phyloP scores from a whole-genome alignment of 1,140 invertebrate species.

The Phthorimaea operculella region DNA sequence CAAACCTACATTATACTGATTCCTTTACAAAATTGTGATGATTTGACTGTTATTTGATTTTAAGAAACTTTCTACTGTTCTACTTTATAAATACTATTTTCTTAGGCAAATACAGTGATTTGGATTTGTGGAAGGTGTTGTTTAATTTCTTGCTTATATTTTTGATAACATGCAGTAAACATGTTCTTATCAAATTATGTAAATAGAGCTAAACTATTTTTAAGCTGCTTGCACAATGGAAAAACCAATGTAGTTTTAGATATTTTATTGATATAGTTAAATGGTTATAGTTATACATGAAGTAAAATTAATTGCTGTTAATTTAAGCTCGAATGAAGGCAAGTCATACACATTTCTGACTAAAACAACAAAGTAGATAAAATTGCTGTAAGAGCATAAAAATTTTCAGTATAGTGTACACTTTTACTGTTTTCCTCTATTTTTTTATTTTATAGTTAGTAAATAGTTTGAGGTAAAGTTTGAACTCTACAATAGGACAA shows the following conservation, averaged over 20 bases:
- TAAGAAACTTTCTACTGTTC: slow-evolving; percentile 27
- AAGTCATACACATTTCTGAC: slow-evolving; percentile 18
- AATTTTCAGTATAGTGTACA: too few species aligned
- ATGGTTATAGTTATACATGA: neutral
- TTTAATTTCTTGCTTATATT: slow-evolving; percentile 17
- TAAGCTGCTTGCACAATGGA: too few species aligned
- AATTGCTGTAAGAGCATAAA: neutral
- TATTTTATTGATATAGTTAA: too few species aligned
- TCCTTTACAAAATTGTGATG: slow-evolving; percentile 23
- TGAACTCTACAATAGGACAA: too few species aligned
- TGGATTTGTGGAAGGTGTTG: slow-evolving; percentile 23
- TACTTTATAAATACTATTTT: slow-evolving; percentile 49
- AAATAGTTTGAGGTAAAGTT: too few species aligned
- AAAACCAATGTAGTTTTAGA: too few species aligned
- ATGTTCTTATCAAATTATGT: too few species aligned
- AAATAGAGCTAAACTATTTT: too few species aligned
- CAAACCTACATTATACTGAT: slow-evolving; percentile 24
- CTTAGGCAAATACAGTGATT: slow-evolving; percentile 47
- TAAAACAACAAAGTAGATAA: neutral
- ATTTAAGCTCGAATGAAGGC: slow-evolving; percentile 36
- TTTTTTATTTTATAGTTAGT: too few species aligned
- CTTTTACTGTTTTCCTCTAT: too few species aligned
- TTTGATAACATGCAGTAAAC: too few species aligned
- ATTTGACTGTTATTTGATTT: slow-evolving; percentile 33
- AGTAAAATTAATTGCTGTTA: neutral